Evolutionary conservation across 2,888 invertebrate genomes (phyloP).

Genomic region (Drosophila kanekoi): DNA sequence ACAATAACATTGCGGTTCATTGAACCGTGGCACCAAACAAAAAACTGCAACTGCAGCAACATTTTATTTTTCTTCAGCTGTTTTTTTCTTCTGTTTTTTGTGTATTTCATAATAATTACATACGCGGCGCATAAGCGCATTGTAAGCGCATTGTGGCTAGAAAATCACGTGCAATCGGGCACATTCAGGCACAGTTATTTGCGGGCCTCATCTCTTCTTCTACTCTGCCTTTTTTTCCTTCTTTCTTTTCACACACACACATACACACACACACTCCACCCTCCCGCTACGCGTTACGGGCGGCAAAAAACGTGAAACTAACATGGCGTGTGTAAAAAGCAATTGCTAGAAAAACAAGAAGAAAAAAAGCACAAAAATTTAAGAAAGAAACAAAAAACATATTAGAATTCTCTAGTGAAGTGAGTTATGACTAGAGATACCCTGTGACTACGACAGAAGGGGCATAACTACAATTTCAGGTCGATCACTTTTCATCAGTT

Average conservation of each 20-base stretch:
- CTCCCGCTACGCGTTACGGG: slow-evolving; percentile 1
- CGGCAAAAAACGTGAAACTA: slow-evolving; percentile 33
- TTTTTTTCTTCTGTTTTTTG: slow-evolving; percentile 17
- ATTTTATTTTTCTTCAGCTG: slow-evolving; percentile 36
- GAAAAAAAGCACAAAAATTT: not conserved
- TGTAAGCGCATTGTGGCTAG: slow-evolving; percentile 52
- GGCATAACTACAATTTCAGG: not conserved
- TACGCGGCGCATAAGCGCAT: slow-evolving; percentile 51
- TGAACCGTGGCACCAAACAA: slow-evolving; percentile 55
- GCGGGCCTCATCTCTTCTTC: slow-evolving; percentile 45
- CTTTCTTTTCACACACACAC: slow-evolving; percentile 2
- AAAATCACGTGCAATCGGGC: slow-evolving; percentile 71
- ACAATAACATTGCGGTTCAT: slow-evolving; percentile 53
- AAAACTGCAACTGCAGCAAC: slow-evolving; percentile 65
- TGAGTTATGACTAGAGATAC: not conserved
- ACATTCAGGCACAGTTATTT: slow-evolving; percentile 64
- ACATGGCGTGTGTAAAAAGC: slow-evolving; percentile 29
- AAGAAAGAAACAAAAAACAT: not conserved
- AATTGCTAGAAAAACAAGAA: slow-evolving; percentile 25
- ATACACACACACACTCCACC: not conserved
- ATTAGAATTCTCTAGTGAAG: slow-evolving; percentile 3
- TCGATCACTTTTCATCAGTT: not conserved
- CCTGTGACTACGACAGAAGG: not conserved
- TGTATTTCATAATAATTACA: slow-evolving; percentile 76
- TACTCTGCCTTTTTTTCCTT: slow-evolving; percentile 9